Base-by-base conservation (phyloP, 2,888 invertebrate genomes). In the Apantesis nais region DNA sequence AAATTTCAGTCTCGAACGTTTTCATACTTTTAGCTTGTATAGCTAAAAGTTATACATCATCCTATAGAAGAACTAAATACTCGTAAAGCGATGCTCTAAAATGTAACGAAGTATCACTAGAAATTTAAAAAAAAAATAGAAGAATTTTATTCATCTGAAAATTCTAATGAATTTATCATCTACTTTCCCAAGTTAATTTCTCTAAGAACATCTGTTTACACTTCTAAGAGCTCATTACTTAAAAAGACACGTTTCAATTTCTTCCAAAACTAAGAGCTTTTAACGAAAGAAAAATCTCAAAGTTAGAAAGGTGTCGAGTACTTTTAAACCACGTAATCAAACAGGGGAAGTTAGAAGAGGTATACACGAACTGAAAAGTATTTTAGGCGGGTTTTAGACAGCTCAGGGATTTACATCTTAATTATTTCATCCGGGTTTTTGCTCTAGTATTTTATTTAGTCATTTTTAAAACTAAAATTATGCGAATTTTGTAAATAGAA, bases 291-390 rank as follows among this genome's bases (percentile, higher is more conserved):
- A 67, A 71, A 55, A 52, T 62, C 31, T 63, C 66, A 70, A 79
- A 75, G 62, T 73, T 68, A 0, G 58, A 66, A 75, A 69, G 68
- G 71, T 68, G 77, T 71, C 70, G 55, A 71, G 61, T 67, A 48
- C 62, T 73, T 63, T 70, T 71, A 67, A 64, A 69, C 68, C 63
- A 64, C 66, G 70, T 79, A 80, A 78, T 78, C 75, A 78, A 73
- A 67, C 68, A 67, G 31, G 34, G 9, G 62, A 70, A 58, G 31
- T 62, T 55, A 70, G 66, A 39, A 8, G 25, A 52, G 41, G 11
- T 52, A 41, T 39, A 62, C 66, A 66, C n/a, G 58, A 52, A 39
- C 12, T 37, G 52, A 55, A 41, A 65, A 61, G 29, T 58, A 44
- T 63, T 63, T 44, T 14, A 22, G 41, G 41, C 29, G 19, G 11